phyloP scores from a whole-genome alignment of 2,113 vertebrate species.

The Rhineura floridana region DNA sequence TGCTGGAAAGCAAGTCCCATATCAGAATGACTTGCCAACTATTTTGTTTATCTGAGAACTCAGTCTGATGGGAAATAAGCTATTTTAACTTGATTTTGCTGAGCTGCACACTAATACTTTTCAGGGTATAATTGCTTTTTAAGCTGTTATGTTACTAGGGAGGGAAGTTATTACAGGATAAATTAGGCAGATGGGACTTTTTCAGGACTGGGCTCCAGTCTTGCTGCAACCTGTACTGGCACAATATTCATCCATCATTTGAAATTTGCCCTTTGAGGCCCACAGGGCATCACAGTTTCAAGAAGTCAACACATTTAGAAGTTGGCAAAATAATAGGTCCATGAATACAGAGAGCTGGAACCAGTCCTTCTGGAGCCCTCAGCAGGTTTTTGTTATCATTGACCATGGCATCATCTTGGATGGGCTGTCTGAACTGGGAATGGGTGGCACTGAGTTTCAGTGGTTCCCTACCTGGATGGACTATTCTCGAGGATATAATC shows the following conservation, averaged over 20 bases:
- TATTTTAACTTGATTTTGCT: neutral
- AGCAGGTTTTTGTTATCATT: too few species aligned
- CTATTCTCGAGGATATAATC: neutral
- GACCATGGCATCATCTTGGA: too few species aligned
- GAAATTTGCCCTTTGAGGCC: neutral
- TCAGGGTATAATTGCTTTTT: neutral
- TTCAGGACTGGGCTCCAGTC: too few species aligned
- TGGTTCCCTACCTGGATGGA: neutral
- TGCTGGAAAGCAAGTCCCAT: neutral
- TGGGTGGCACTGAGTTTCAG: too few species aligned
- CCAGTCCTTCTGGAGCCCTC: too few species aligned
- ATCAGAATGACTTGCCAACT: constrained; percentile 11
- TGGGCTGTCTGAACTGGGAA: too few species aligned
- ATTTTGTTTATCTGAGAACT: constrained; percentile 25
- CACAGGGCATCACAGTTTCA: neutral
- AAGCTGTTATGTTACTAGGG: neutral
- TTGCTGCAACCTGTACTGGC: neutral
- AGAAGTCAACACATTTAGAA: neutral
- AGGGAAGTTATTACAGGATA: neutral
- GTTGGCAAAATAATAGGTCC: neutral
- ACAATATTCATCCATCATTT: neutral
- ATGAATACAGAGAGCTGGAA: too few species aligned
- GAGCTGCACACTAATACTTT: neutral
- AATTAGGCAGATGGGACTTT: neutral
- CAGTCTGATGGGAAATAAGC: neutral